Evolutionary conservation across 2,797 vertebrate genomes (phyloP).

Genomic region (Urosaurus nigricauda): DNA sequence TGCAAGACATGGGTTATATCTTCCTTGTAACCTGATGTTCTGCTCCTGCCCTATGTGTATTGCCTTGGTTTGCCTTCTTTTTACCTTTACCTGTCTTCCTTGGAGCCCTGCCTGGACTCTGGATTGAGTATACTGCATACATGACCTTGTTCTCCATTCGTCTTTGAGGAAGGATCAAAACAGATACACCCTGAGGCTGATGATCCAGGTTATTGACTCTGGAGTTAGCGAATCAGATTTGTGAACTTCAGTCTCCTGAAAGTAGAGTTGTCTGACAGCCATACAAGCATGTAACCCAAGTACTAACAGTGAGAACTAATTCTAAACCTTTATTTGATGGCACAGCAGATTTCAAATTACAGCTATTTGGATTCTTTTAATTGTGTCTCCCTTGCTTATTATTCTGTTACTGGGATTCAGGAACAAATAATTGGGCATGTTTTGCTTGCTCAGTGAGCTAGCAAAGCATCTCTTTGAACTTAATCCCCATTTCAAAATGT

Average conservation of each 20-base stretch:
- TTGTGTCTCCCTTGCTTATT: background rate
- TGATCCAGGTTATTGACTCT: background rate
- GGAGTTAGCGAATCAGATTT: background rate
- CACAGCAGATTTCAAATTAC: background rate
- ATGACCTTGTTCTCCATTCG: conserved; percentile 1
- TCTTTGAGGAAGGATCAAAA: background rate
- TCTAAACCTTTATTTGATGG: conserved; percentile 5
- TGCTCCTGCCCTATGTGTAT: background rate
- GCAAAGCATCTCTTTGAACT: conserved; percentile 25
- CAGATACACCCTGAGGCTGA: conserved; percentile 7
- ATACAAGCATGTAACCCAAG: conserved; percentile 10
- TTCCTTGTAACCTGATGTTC: background rate
- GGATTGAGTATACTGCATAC: background rate
- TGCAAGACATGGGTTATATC: no score
- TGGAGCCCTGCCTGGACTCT: background rate
- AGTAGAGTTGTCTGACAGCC: background rate
- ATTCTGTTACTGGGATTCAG: conserved; percentile 16
- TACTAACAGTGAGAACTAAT: background rate
- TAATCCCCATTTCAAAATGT: conserved; percentile 17
- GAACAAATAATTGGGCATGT: background rate
- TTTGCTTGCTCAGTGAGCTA: conserved; percentile 9
- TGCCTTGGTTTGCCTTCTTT: conserved; percentile 3
- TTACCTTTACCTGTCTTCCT: background rate
- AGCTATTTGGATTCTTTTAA: background rate
- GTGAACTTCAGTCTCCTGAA: background rate